Percentiles rank a stretch among this genome's conserved stretches.
Conservation (phyloP, 2,797 vertebrate genomes). For the Micromesistius poutassou region DNA sequence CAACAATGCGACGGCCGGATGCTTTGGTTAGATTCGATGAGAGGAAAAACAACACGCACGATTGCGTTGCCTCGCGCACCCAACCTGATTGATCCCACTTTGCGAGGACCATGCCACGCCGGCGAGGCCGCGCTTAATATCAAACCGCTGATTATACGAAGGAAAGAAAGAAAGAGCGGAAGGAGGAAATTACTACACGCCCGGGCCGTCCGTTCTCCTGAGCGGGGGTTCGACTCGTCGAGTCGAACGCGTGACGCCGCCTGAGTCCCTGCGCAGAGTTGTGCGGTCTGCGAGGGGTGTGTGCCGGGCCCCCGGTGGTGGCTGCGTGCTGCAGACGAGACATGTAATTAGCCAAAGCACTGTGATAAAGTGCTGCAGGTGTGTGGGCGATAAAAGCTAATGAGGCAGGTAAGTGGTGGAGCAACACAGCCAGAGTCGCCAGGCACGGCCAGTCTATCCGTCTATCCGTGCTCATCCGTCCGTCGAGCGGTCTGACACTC, state of each 20-base stretch:
- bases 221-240: too few relatives aligned
- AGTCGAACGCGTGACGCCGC: not conserved
- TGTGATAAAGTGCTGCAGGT: conserved; percentile 64
- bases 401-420: conserved; percentile 56
- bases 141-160: not conserved
- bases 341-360: conserved; percentile 64
- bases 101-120: not conserved
- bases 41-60: not conserved
- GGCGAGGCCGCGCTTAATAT: not conserved
- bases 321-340: conserved; percentile 43
- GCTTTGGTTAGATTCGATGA: not conserved
- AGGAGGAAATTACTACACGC: not conserved
- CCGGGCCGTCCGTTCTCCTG: too few relatives aligned
- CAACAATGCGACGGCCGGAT: not conserved
- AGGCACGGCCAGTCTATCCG: not conserved
- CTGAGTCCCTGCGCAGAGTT: not conserved
- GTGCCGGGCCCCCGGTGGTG: too few relatives aligned
- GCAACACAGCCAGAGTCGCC: conserved; percentile 22
- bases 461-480: not conserved
- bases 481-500: too few relatives aligned
- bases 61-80: not conserved
- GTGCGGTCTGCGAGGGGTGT: too few relatives aligned
- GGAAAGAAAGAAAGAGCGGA: not conserved
- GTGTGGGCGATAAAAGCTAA: conserved; percentile 51
- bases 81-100: not conserved